Base-by-base conservation (phyloP, 1,140 invertebrate species). In the Mylabris phalerata region DNA sequence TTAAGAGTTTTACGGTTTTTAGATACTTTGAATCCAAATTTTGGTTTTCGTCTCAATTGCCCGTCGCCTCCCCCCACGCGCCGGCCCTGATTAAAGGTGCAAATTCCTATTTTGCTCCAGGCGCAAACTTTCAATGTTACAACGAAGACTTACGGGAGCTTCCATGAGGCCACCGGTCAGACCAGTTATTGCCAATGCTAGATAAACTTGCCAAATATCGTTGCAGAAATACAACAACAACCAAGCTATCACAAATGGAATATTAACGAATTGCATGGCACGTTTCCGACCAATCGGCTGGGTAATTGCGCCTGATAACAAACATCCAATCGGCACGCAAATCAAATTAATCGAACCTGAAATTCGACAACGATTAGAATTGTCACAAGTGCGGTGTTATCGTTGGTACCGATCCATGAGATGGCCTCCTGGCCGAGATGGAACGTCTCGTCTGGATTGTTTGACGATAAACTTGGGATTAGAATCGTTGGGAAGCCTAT, bases 291-390 rank as follows among this genome's bases (percentile, higher is more conserved):
- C 88, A 9, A 88, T 66, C 0, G 81, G 80, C 48, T 88, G 79
- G 0, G 87, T 88, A 0, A 88, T 60, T 3, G 80, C 69, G 1
- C 88, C 89, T 0, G 87, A 90, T 7, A 84, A 71, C 4, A 88
- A 73, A 61, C 88, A 89, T 1, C 88, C 88, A 10, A 90, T 47
- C 0, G 88, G 88, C 41, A 90, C 87, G 48, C 85, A 81, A 55
- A 89, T 87, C 48, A 88, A 71, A 71, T 88, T 88, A 39, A 90
- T 82, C 19, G 87, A 89, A 73, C 87, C 87, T 90, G 67, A 44
- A 63, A 63, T 9, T 39, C 42, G 2, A 6, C 38, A 51, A 48
- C 48, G n/a, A 13, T 32, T 51, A 55, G 19, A 43, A 55, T 3
- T 9, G 4, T 10, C 27, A 7, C 25, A 19, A 9, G 4, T 1